These are phyloP conservation scores for Drosophila lowei DNA, from an alignment of 1,140 invertebrate genomes.

Conservation along the genomic window DNA sequence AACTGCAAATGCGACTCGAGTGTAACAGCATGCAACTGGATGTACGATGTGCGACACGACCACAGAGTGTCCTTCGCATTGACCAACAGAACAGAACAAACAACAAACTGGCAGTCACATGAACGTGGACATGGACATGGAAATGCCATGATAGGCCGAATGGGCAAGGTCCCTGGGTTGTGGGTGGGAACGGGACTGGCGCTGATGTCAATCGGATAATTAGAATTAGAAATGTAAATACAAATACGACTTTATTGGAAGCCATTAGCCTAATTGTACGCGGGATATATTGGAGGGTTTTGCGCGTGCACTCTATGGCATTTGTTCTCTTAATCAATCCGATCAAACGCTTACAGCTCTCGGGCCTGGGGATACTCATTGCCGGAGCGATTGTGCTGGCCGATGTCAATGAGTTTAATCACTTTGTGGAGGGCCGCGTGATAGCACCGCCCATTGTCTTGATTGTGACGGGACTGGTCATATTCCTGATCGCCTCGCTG, in stretches of 20 bases:
- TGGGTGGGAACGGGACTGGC: slow-evolving; percentile 8
- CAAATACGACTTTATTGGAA: slow-evolving; percentile 48
- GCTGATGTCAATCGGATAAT: slow-evolving; percentile 64
- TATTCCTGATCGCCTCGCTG: slow-evolving; percentile 88
- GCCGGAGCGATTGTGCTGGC: slow-evolving; percentile 85
- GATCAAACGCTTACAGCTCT: slow-evolving; percentile 84
- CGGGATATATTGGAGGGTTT: slow-evolving; percentile 3
- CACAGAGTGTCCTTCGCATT: slow-evolving; percentile 52
- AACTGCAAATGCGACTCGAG: slow-evolving; percentile 42
- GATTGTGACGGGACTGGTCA: slow-evolving; percentile 87
- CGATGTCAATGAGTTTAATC: slow-evolving; percentile 85
- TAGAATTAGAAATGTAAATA: slow-evolving; percentile 62
- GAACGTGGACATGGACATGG: slow-evolving; percentile 27
- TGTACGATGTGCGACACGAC: slow-evolving; percentile 32
- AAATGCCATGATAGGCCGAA: slow-evolving; percentile 40
- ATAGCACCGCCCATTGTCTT: slow-evolving; percentile 86
- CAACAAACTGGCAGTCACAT: slow-evolving; percentile 17
- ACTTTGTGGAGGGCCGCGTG: slow-evolving; percentile 86
- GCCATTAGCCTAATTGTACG: slow-evolving; percentile 63
- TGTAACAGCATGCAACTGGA: slow-evolving; percentile 31
- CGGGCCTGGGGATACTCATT: slow-evolving; percentile 86
- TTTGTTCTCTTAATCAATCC: slow-evolving; percentile 36
- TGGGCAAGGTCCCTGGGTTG: slow-evolving; percentile 41
- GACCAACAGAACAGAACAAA: slow-evolving; percentile 42
- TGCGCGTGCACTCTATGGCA: not conserved